Base-by-base conservation (phyloP, 1,140 invertebrate species). In the Bombus superbus region DNA sequence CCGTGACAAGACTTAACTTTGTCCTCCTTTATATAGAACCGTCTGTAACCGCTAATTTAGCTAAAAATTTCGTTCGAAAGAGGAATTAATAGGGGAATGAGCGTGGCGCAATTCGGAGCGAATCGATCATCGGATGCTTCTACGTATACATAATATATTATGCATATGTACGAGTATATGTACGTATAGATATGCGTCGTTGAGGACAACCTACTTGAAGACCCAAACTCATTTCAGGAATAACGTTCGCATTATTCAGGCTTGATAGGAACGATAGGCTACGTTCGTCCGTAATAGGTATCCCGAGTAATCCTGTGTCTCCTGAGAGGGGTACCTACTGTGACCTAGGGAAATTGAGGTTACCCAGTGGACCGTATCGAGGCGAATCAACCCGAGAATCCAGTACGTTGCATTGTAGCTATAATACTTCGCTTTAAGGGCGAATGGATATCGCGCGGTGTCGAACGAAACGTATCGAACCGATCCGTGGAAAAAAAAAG, bases 321-420 rank as follows among this genome's bases (percentile, higher is more conserved):
- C 84, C 76, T 83, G 81, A 90, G 87, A 79, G 74, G 78, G 74
- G 81, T 85, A 71, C 76, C 77, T 83, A 79, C 78, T 80, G 89
- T 90, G 89, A 91, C 90, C 90, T 81, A 86, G 86, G 90, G 88
- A 91, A 90, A 91, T 91, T 91, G 90, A 91, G 89, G 89, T 90
- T 88, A 88, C 79, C 74, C 90, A 62, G 77, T 90, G 87, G 85
- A 90, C 89, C 90, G 89, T 89, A 83, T 89, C 86, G 81, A 85
- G 69, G 78, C 66, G 86, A 83, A 84, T 88, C 89, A 85, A 79
- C 42, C 71, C 59, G 73, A 53, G 44, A 22, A 82, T 74, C 82
- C 83, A 35, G 57, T 62, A 74, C 83, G 75, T 69, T 76, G 88
- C 80, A 90, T 86, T 88, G 76, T 90, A 44, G 10, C 28, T 44